Evolutionary conservation across 2,888 invertebrate genomes (phyloP).

Genomic region (Amphipyra berbera): DNA sequence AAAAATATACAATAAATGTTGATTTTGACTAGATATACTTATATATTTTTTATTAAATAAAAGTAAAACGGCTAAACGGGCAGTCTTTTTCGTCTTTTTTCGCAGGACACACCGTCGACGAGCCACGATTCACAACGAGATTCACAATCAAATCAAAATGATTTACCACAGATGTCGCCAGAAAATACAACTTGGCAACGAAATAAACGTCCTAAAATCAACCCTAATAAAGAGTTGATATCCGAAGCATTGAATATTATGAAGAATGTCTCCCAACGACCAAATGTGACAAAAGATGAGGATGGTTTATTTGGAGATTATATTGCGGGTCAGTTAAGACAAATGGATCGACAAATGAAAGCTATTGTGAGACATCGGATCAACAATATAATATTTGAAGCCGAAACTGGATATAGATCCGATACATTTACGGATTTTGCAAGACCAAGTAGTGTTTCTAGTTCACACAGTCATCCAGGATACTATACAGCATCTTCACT

Average conservation of each 20-base stretch:
- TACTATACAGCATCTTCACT: slow-evolving; percentile 28
- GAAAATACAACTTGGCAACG: slow-evolving; percentile 19
- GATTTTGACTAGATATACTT: slow-evolving; percentile 33
- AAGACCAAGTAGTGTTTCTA: slow-evolving; percentile 26
- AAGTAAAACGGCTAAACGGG: slow-evolving; percentile 14
- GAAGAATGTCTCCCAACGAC: slow-evolving; percentile 43
- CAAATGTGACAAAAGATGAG: slow-evolving; percentile 46
- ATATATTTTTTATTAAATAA: slow-evolving; percentile 26
- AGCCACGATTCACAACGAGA: slow-evolving; percentile 21
- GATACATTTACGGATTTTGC: slow-evolving; percentile 31
- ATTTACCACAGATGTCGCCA: slow-evolving; percentile 35
- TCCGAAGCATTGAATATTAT: slow-evolving; percentile 48
- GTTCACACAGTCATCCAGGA: slow-evolving; percentile 39
- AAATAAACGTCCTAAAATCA: slow-evolving; percentile 44
- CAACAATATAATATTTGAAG: slow-evolving; percentile 52
- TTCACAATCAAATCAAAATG: slow-evolving; percentile 35
- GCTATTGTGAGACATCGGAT: slow-evolving; percentile 49
- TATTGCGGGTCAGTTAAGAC: slow-evolving; percentile 44
- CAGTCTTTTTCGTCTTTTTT: slow-evolving; percentile 22
- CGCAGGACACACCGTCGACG: slow-evolving; percentile 26
- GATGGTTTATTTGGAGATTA: slow-evolving; percentile 48
- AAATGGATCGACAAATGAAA: slow-evolving; percentile 41
- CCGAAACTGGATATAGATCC: slow-evolving; percentile 41
- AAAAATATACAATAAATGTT: slow-evolving; percentile 30
- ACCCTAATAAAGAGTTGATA: slow-evolving; percentile 37